These are phyloP conservation scores for Apotomis turbidana DNA, from an alignment of 2,888 invertebrate species.

Conservation along the genomic window DNA sequence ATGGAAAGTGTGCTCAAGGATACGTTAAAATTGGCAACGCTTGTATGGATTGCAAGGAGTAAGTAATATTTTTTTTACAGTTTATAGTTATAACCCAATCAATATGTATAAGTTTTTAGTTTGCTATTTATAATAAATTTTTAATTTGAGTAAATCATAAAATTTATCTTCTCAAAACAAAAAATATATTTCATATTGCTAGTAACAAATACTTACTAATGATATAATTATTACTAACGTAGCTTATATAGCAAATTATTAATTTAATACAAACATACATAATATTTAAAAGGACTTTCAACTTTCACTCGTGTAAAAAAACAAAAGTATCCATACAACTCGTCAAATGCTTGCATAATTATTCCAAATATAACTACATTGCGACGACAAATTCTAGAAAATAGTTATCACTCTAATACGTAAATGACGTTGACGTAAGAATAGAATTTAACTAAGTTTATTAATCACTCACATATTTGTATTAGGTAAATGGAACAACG, in stretches of 20 bases:
- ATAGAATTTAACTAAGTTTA: neutral
- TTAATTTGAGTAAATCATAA: too few relatives aligned
- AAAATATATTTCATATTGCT: too few relatives aligned
- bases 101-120: too few relatives aligned
- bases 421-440: neutral
- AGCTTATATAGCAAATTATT: too few relatives aligned
- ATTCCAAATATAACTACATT: neutral
- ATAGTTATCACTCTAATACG: neutral
- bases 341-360: neutral
- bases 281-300: too few relatives aligned
- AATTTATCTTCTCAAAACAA: too few relatives aligned
- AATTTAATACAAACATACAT: too few relatives aligned
- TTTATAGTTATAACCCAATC: too few relatives aligned
- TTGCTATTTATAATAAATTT: too few relatives aligned
- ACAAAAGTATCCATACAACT: neutral
- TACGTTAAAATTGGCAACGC: neutral
- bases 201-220: too few relatives aligned
- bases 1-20: neutral
- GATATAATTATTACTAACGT: too few relatives aligned
- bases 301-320: neutral
- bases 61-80: neutral
- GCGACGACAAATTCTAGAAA: neutral
- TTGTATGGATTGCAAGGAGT: constrained; percentile 15
- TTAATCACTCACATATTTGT: neutral
- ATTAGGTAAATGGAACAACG: too few relatives aligned